Evolutionary conservation across 2,888 invertebrate species (phyloP).

Genomic region (Candidula unifasciata): DNA sequence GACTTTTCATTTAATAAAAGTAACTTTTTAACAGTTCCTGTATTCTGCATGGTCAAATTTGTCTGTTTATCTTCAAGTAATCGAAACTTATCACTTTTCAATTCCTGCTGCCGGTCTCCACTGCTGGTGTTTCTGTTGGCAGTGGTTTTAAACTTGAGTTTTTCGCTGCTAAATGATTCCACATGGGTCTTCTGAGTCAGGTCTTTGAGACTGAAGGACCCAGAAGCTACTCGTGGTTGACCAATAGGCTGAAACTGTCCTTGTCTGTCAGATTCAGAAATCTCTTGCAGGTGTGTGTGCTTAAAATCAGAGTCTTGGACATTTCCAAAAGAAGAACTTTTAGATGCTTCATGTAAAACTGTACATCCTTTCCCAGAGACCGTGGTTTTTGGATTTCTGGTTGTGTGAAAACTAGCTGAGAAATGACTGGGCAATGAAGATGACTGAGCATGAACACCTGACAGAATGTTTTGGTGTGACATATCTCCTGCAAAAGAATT

Average conservation of each 20-base stretch:
- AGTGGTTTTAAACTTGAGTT: constrained; percentile 19
- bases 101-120: not conserved
- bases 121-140: not conserved
- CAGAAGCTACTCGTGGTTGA: constrained; percentile 30
- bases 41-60: not conserved
- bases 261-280: not conserved
- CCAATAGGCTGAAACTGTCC: constrained; percentile 4
- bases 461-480: not conserved
- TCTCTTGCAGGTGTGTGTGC: not conserved
- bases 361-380: not conserved
- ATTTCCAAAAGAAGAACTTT: not conserved
- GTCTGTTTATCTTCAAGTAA: not conserved
- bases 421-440: not conserved
- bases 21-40: not conserved
- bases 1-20: constrained; percentile 22
- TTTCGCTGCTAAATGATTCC: not conserved
- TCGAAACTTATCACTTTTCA: not conserved
- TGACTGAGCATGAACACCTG: not conserved
- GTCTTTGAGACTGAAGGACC: not conserved
- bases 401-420: not conserved
- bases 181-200: not conserved
- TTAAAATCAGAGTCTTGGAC: not conserved
- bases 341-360: not conserved
- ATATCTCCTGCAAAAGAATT: not conserved
- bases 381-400: not conserved